Conservation (phyloP, 2,888 invertebrate species). For the Thyatira batis region DNA sequence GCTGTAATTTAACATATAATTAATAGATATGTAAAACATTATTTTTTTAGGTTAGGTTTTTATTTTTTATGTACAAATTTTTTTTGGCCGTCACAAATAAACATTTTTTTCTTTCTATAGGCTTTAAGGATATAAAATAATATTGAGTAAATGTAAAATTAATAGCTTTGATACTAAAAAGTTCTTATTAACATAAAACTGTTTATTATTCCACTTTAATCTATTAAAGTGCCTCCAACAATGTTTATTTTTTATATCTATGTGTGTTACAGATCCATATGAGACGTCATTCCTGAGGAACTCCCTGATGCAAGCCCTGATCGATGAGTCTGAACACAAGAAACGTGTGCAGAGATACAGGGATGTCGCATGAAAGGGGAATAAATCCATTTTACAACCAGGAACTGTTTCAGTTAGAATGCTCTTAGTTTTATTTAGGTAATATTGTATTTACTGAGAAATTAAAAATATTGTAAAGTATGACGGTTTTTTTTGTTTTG, state of each 20-base stretch:
- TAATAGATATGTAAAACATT: too few species aligned
- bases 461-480: not conserved
- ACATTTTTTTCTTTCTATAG: too few species aligned
- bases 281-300: slow-evolving; percentile 34
- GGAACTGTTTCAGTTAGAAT: not conserved
- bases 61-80: too few species aligned
- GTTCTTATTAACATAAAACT: too few species aligned
- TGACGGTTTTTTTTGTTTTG: too few species aligned
- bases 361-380: slow-evolving; percentile 28
- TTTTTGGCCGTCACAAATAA: too few species aligned
- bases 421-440: not conserved
- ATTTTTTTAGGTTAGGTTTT: too few species aligned
- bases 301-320: slow-evolving; percentile 46
- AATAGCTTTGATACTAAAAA: too few species aligned
- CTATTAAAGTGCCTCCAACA: slow-evolving; percentile 3
- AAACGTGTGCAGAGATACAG: slow-evolving; percentile 54
- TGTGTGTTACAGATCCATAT: slow-evolving; percentile 46
- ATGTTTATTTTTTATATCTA: not conserved
- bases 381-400: not conserved
- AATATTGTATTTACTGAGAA: not conserved
- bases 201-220: slow-evolving; percentile 2
- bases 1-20: too few species aligned
- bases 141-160: too few species aligned
- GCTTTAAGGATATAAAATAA: too few species aligned
- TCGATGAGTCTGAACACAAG: slow-evolving; percentile 51